Evolutionary conservation across 2,113 vertebrate genomes (phyloP), one percentile per base, ranked within the genome.

Genomic region (Lepus americanus): DNA sequence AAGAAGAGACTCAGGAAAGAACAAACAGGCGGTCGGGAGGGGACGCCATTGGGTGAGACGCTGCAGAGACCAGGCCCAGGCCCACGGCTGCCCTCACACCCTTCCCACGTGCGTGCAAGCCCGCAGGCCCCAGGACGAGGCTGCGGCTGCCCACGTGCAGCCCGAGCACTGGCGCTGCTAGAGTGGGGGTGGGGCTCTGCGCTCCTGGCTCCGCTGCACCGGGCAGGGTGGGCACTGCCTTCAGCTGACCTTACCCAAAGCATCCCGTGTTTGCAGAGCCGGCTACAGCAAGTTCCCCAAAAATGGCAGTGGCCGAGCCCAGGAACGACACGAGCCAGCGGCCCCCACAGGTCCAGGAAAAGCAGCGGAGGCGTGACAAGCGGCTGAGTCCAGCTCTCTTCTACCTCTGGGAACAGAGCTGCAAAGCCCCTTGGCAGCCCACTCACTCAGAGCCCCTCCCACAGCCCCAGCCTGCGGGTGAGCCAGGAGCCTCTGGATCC

Each of bases 41-140:
- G 29, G 39, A n/a, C 10, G 36, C 36, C 10, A 17, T n/a, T 49
- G 66, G 73, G 81, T 55, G 53, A 82, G 29, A n/a, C 1, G 19
- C 70, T 2, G 3, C 55, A 22, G 53, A 85, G 55, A 14, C 19
- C 69, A 72, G 82, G 67, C 67, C 84, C 3, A 13, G 3, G 23
- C 4, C 6, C 29, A 81, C 3, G 2, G 49, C 17, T 1, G 9
- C 27, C 51, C 69, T 64, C 0, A 0, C 64, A 0, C 23, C n/a
- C 16, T 72, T 33, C 17, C n/a, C 64, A 19, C 6, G 17, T 1
- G 0, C 10, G 19, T 4, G 6, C 59, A 69, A 12, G 29, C 64
- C 55, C 20, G 16, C 14, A 1, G 10, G 74, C 73, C 31, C 88
- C 1, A 3, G 49, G 29, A 53, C 1, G 14, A 27, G 39, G 31